Base-by-base conservation (phyloP, 2,113 vertebrate species). In the Muscicapa adusta region DNA sequence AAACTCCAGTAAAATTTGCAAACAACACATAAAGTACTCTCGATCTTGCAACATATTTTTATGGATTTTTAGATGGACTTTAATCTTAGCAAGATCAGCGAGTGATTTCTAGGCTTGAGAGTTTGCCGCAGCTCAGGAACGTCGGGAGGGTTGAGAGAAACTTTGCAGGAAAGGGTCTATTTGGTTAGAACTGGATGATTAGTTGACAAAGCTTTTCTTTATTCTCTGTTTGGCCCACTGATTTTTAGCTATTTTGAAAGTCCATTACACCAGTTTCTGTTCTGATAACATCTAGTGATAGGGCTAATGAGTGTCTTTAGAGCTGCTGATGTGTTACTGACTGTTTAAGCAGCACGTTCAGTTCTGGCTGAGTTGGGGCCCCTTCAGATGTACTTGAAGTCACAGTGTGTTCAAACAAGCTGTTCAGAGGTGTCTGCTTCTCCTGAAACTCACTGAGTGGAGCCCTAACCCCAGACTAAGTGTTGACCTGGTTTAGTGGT, bases 211-310 rank as follows among this genome's bases (percentile, higher is more conserved):
- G 65, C 25, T 25, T 23, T 53, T 77, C 72, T 83, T 91, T 93
- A 45, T 74, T 84, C 56, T 73, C 34, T 84, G 11, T 45, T 73
- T 50, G 42, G 72, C 77, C 83, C 48, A 7, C 18, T 74, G 81
- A 38, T 43, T 91, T 95, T 91, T 93, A 78, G 65, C 20, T 88
- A 18, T 67, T 87, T 85, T 43, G 70, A 58, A 87, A 85, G 85
- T 51, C 47, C 67, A 2, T 93, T 94, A 58, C 48, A 81, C 29
- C 31, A 26, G 47, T 58, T 91, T 85, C 51, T 88, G 51, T 78
- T 88, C 23, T 0, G 70, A 91, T 89, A 85, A 34, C 73, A 74
- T 91, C 73, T 81, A 56, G 66, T 26, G 42, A 38, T 38, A 78
- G 38, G 47, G 34, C 29, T 89, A 93, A 87, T 50, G 70, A 67